Conservation (phyloP, 2,888 invertebrate genomes). For the Busseola fusca region DNA sequence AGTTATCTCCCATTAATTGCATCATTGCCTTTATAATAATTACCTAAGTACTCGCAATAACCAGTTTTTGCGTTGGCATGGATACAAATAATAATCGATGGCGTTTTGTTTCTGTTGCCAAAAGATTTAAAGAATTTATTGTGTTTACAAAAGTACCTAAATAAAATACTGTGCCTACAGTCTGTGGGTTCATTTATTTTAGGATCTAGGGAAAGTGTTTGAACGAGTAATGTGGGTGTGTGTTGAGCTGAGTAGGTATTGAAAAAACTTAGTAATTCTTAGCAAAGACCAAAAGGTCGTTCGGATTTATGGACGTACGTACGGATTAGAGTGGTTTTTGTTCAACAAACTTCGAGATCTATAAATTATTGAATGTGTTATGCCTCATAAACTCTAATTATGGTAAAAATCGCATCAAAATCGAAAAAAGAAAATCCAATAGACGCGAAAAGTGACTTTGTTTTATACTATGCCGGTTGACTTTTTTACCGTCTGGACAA, state of each 20-base stretch:
- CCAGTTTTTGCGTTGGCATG: conserved; percentile 61
- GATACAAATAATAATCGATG: conserved; percentile 60
- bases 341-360: too few species aligned
- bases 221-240: neutral
- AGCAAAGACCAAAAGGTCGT: neutral
- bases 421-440: too few species aligned
- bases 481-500: too few species aligned
- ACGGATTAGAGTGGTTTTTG: too few species aligned
- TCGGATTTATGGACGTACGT: too few species aligned
- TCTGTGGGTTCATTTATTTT: conserved; percentile 27
- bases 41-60: conserved; percentile 39
- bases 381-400: too few species aligned
- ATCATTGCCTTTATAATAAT: conserved; percentile 62
- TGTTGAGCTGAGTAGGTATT: neutral
- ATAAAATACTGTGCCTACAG: conserved; percentile 11
- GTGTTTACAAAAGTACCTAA: conserved; percentile 19
- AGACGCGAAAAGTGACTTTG: too few species aligned
- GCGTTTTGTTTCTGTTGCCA: conserved; percentile 46
- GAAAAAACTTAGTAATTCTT: neutral
- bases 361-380: too few species aligned
- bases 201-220: conserved; percentile 10
- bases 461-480: too few species aligned
- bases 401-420: too few species aligned
- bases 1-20: conserved; percentile 61
- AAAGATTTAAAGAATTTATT: conserved; percentile 41